Evolutionary conservation across 2,888 invertebrate species (phyloP), one percentile per base, ranked within the genome.

Genomic region (Brachypalpus laphriformis): DNA sequence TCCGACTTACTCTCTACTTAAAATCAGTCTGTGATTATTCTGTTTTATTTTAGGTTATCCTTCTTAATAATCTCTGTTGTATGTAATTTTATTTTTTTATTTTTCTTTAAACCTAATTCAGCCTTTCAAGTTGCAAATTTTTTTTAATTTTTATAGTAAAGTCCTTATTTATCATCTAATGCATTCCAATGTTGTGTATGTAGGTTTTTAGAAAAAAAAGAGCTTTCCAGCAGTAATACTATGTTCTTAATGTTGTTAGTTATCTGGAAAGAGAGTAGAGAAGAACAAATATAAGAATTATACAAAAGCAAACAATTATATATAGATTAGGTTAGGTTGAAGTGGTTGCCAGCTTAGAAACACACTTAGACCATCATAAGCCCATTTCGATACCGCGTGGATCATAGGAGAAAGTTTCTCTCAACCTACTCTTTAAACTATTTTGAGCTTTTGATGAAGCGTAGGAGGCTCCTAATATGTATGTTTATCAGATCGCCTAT

Each of bases 21-120:
- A 88, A 88, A 88, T 88, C 88, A 88, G 88, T 88, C 88, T 87
- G 77, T 87, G 75, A 63, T 75, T 86, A 87, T 87, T 87, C 78
- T 80, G 59, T 75, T 77, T 71, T 76, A 80, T 49, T 57, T 68
- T 82, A 77, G 74, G 72, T 82, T 83, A 77, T 47, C 20, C 45
- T 70, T 59, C 28, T 47, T 65, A 56, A 37, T 65, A 57, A 66
- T 66, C 42, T 40, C 59, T 77, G 54, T 68, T 54, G 8, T 31
- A 25, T 70, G 42, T 8, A n/a, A n/a, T 57, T 47, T 37, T 78
- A 76, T 72, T 87, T 71, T 34, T 76, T 77, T 82, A 72, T 87
- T 68, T 87, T 87, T 88, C 82, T 77, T 72, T 78, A 71, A 87
- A 70, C 82, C 78, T 78, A 87, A 63, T 80, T 87, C 87, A 87